Conservation (phyloP, 2,797 vertebrate genomes). For the Acipenser oxyrinchus region DNA sequence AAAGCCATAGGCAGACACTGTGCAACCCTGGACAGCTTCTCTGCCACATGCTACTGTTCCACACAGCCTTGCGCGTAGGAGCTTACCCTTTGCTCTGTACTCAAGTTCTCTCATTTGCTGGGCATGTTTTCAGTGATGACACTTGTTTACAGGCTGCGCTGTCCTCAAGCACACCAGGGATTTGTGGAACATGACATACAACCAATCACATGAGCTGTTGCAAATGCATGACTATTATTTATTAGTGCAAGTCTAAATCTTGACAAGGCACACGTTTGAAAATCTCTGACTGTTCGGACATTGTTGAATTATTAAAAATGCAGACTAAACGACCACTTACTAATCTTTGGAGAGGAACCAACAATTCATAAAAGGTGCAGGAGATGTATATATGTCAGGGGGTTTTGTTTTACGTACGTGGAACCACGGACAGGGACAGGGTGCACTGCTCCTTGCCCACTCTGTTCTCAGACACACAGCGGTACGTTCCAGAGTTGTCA, state of each 20-base stretch:
- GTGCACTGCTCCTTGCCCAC: constrained; percentile 78
- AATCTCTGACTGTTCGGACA: neutral
- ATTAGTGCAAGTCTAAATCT: neutral
- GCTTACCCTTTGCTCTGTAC: too few species aligned
- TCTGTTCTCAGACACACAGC: constrained; percentile 67
- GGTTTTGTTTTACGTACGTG: constrained; percentile 64
- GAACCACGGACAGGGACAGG: constrained; percentile 65
- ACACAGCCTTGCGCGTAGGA: too few species aligned
- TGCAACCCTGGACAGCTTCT: too few species aligned
- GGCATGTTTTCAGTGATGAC: too few species aligned
- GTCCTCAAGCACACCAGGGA: too few species aligned
- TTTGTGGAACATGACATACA: too few species aligned
- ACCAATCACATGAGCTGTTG: too few species aligned
- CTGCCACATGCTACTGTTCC: too few species aligned
- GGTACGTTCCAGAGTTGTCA: constrained; percentile 73
- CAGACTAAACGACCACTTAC: neutral
- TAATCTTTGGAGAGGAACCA: neutral
- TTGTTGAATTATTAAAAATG: neutral
- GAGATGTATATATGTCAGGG: neutral
- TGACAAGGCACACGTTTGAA: neutral
- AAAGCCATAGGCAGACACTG: too few species aligned
- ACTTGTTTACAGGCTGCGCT: too few species aligned
- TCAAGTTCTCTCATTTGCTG: too few species aligned
- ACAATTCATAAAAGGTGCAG: neutral
- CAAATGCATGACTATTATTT: too few species aligned